These are phyloP conservation scores for Sacculina carcini DNA, from an alignment of 2,888 invertebrate genomes.

Conservation along the genomic window DNA sequence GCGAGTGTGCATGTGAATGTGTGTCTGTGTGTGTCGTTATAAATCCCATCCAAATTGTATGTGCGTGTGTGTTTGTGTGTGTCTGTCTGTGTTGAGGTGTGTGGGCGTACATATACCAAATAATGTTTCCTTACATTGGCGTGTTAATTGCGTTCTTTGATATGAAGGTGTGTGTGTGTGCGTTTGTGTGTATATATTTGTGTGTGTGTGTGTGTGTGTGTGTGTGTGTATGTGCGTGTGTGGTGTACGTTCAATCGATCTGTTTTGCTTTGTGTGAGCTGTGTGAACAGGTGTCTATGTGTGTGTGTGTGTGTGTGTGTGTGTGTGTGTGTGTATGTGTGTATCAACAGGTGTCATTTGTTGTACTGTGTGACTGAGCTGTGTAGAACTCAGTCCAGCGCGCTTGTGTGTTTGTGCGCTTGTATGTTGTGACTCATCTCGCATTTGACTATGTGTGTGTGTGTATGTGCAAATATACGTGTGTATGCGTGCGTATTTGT, in stretches of 20 bases:
- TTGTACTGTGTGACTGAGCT: too few species aligned
- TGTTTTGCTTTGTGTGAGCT: too few species aligned
- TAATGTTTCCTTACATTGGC: constrained; percentile 15
- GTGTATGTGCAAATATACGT: not conserved
- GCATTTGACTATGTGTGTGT: not conserved
- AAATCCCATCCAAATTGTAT: not conserved
- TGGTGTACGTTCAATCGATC: too few species aligned
- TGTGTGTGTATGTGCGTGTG: too few species aligned
- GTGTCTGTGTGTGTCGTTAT: not conserved
- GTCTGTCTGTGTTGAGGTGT: constrained; percentile 7
- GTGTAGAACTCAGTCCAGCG: too few species aligned
- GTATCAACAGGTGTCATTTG: too few species aligned
- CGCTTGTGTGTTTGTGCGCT: too few species aligned
- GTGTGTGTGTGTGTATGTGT: too few species aligned
- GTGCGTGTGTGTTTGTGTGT: too few species aligned
- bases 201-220: not conserved
- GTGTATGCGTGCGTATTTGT: not conserved
- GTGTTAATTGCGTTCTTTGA: not conserved
- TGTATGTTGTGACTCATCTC: too few species aligned
- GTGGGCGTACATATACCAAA: constrained; percentile 12
- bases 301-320: too few species aligned
- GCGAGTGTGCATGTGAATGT: not conserved
- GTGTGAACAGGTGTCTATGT: too few species aligned
- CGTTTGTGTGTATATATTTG: constrained; percentile 2
- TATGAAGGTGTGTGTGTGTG: constrained; percentile 4